Base-by-base conservation (phyloP, 2,797 vertebrate genomes). In the Eutrigla gurnardus region DNA sequence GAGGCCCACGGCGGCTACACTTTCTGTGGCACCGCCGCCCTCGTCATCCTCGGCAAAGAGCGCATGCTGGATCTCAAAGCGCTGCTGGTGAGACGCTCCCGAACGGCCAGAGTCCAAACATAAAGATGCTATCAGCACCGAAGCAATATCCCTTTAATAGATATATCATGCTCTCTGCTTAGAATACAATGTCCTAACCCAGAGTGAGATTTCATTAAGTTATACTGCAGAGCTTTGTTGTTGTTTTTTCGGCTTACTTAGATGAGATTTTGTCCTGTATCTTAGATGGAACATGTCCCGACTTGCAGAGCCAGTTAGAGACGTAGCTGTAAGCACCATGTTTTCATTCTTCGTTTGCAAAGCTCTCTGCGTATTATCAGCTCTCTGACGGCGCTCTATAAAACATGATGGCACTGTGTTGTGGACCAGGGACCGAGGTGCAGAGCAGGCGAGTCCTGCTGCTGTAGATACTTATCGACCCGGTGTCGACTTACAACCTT, bases 1-100 rank as follows among this genome's bases (percentile, higher is more conserved):
- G 98, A 99, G 88, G 97, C 97, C 0, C 98, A 99, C 0, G 98
- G 98, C 0, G 98, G 98, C 5, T 99, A 99, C 89, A 98, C 97
- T 0, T 99, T 99, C 95, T 99, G 98, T 0, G 98, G 98, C 32
- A 85, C 96, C 5, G 97, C 98, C 0, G 96, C 98, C 0, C 91
- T 99, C 81, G 96, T 98, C 80, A 99, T 99, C 85, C 94, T 99
- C 77, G 95, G 97, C 58, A 96, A 96, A 78, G 97, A 98, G 9
- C 92, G 96, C 8, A 95, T 95, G 90, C 93, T 99, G 92, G 96
- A 99, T 88, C 94, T 99, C 65, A 97, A 95, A 89, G 95, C 95
- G 58, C 85, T 99, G 88, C 86, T 99, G 92, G 98, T 99, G 87
- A 95, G 96, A 78, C 39, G n/a, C 12, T 6, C 10, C 32, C 39